Conservation (phyloP, 2,113 vertebrate species). For the Melanerpes aurifrons region DNA sequence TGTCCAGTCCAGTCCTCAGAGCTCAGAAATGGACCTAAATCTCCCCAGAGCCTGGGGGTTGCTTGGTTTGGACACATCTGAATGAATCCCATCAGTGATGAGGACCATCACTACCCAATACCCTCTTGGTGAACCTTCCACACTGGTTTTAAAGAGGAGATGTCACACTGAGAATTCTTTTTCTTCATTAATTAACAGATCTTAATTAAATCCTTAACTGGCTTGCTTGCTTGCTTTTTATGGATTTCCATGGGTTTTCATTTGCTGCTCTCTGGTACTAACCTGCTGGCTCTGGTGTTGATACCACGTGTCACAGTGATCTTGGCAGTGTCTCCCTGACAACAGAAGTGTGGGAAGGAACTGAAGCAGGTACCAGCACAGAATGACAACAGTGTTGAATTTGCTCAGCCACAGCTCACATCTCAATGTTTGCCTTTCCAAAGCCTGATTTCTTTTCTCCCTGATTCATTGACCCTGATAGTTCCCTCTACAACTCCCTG, state of each 20-base stretch:
- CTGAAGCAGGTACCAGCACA: slow-evolving; percentile 5
- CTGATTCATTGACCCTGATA: background rate
- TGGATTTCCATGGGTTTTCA: background rate
- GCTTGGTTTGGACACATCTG: background rate
- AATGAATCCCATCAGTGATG: background rate
- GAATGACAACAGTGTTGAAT: background rate
- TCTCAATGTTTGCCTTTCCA: background rate
- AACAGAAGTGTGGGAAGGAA: background rate
- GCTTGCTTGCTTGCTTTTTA: background rate
- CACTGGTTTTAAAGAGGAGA: background rate
- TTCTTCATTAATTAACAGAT: background rate
- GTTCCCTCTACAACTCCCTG: rapidly evolving
- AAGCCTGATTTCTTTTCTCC: background rate
- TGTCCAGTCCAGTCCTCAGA: background rate
- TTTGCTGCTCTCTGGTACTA: slow-evolving; percentile 21
- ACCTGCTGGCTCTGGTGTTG: slow-evolving; percentile 2
- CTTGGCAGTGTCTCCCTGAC: background rate
- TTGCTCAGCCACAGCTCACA: background rate
- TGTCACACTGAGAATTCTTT: background rate
- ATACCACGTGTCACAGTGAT: rapidly evolving
- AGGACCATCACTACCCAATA: background rate
- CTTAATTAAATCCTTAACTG: background rate
- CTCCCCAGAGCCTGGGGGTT: background rate
- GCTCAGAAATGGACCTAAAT: background rate
- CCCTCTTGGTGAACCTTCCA: background rate